phyloP scores from a whole-genome alignment of 1,140 invertebrate species.

The Tenebrio molitor region DNA sequence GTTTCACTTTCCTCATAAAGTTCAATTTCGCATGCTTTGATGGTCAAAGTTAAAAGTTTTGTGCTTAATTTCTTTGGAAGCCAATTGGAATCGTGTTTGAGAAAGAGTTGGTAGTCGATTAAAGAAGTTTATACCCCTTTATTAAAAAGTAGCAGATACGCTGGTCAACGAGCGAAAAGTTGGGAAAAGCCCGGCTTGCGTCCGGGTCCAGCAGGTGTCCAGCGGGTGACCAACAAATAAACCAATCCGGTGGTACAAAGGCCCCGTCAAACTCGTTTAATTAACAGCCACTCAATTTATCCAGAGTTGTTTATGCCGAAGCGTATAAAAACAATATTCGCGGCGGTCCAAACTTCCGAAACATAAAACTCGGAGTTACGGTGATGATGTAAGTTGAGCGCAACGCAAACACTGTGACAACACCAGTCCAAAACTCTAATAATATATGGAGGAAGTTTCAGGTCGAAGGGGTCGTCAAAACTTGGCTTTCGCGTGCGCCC shows the following conservation, averaged over 20 bases:
- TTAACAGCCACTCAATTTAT: neutral
- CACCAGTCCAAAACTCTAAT: constrained; percentile 21
- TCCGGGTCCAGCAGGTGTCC: too few species aligned
- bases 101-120: too few species aligned
- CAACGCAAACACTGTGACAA: constrained; percentile 20
- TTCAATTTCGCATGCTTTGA: too few species aligned
- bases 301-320: neutral
- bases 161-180: too few species aligned
- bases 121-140: too few species aligned
- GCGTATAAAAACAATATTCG: constrained; percentile 5
- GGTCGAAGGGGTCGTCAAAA: constrained; percentile 11
- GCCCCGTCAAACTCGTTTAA: neutral
- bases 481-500: constrained; percentile 2
- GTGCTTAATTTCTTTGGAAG: too few species aligned
- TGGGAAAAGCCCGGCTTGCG: too few species aligned
- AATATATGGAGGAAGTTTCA: constrained; percentile 18
- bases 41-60: too few species aligned
- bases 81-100: too few species aligned
- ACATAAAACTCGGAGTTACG: constrained; percentile 9
- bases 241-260: neutral
- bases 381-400: constrained; percentile 25
- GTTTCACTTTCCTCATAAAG: too few species aligned
- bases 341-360: neutral
- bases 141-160: too few species aligned
- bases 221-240: neutral